Evolutionary conservation across 2,888 invertebrate species (phyloP).

Genomic region (Eupithecia centaureata): DNA sequence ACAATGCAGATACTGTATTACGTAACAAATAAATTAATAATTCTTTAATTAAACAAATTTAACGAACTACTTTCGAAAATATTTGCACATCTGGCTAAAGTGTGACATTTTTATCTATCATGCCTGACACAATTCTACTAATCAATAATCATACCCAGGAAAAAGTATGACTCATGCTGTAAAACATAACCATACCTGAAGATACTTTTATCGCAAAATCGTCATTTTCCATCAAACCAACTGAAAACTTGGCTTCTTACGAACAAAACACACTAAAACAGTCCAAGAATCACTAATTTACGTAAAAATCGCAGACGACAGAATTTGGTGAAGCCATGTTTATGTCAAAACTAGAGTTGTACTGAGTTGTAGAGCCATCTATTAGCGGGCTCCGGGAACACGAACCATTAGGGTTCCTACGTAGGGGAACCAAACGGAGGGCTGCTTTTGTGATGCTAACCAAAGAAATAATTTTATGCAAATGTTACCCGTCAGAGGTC

Average conservation of each 20-base stretch:
- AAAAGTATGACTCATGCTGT: slow-evolving; percentile 42
- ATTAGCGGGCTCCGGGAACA: slow-evolving; percentile 36
- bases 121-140: slow-evolving; percentile 48
- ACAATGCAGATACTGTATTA: slow-evolving; percentile 55
- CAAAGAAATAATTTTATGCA: slow-evolving; percentile 22
- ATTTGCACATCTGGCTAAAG: slow-evolving; percentile 22
- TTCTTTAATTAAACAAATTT: background rate
- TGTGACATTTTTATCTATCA: slow-evolving; percentile 23
- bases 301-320: slow-evolving; percentile 24
- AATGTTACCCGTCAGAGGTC: slow-evolving; percentile 41
- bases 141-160: slow-evolving; percentile 60
- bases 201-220: slow-evolving; percentile 29
- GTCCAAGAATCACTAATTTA: slow-evolving; percentile 19
- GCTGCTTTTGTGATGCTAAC: slow-evolving; percentile 22
- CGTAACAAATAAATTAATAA: slow-evolving; percentile 38
- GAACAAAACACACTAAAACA: slow-evolving; percentile 23
- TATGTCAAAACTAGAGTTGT: slow-evolving; percentile 46
- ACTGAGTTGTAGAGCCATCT: slow-evolving; percentile 42
- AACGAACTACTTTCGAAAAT: background rate
- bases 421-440: slow-evolving; percentile 20
- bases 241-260: slow-evolving; percentile 32
- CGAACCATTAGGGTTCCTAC: slow-evolving; percentile 2
- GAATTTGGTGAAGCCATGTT: slow-evolving; percentile 44
- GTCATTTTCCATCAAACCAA: slow-evolving; percentile 30
- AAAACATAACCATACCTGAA: slow-evolving; percentile 38